Evolutionary conservation across 2,797 vertebrate genomes (phyloP).

Genomic region (Amblyraja radiata): DNA sequence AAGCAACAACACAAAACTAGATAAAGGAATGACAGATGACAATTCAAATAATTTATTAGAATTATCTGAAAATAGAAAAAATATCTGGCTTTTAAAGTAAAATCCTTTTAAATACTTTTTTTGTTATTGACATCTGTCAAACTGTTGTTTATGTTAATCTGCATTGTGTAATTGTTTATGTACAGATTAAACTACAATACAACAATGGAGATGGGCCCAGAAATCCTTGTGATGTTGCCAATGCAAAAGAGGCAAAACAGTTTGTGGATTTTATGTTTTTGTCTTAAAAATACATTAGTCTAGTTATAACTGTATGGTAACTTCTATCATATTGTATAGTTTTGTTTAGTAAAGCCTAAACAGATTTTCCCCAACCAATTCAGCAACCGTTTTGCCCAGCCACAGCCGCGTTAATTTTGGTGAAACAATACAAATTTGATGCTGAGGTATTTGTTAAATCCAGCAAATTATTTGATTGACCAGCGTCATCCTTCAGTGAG

Average conservation of each 20-base stretch:
- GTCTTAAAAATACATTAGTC: not conserved
- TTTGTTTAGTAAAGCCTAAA: not conserved
- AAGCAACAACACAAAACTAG: not conserved
- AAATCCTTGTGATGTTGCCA: not conserved
- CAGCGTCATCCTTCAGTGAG: not conserved
- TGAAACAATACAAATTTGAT: not conserved
- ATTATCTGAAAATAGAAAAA: slow-evolving; percentile 1
- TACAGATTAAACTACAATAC: not conserved
- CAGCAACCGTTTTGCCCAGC: not conserved
- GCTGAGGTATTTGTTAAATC: not conserved
- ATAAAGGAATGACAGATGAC: not conserved
- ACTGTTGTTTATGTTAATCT: not conserved
- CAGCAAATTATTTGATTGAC: not conserved
- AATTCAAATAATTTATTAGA: not conserved
- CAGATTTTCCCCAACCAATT: not conserved
- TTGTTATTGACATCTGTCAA: not conserved
- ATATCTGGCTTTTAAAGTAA: not conserved
- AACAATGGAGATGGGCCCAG: not conserved
- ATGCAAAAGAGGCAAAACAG: not conserved
- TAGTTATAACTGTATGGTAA: not conserved
- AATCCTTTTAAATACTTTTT: not conserved
- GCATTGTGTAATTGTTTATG: not conserved
- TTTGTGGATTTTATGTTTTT: not conserved
- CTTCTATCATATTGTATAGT: not conserved
- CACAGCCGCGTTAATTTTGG: not conserved